Conservation (phyloP, 2,888 invertebrate species). For the Lithodes maja region DNA sequence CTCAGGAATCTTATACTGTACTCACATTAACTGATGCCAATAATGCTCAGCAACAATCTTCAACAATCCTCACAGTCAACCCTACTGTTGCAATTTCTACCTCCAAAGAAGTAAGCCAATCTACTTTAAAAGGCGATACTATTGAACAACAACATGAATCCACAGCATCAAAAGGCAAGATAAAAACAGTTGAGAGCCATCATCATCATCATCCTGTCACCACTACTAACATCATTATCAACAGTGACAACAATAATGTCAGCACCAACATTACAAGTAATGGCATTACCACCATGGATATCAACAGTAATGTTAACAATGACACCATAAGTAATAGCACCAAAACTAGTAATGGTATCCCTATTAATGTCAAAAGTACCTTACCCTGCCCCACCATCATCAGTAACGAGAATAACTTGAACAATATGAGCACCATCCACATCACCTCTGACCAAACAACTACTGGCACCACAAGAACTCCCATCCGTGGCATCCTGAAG, state of each 20-base stretch:
- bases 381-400: not conserved
- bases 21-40: too few relatives aligned
- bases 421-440: not conserved
- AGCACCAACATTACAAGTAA: not conserved
- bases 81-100: too few relatives aligned
- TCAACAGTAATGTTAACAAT: not conserved
- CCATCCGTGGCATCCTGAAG: constrained; percentile 3
- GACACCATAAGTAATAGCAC: not conserved
- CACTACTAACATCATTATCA: not conserved
- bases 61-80: too few relatives aligned
- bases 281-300: not conserved
- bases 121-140: too few relatives aligned
- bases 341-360: not conserved
- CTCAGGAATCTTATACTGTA: too few relatives aligned
- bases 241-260: not conserved
- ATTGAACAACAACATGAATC: not conserved
- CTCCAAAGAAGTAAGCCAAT: too few relatives aligned
- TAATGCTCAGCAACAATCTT: too few relatives aligned
- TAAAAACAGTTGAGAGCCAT: not conserved
- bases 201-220: not conserved
- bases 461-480: not conserved
- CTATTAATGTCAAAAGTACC: not conserved
- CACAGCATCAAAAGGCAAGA: not conserved
- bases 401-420: not conserved
- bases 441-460: not conserved